Conservation (phyloP, 2,797 vertebrate genomes). For the Strix occidentalis region DNA sequence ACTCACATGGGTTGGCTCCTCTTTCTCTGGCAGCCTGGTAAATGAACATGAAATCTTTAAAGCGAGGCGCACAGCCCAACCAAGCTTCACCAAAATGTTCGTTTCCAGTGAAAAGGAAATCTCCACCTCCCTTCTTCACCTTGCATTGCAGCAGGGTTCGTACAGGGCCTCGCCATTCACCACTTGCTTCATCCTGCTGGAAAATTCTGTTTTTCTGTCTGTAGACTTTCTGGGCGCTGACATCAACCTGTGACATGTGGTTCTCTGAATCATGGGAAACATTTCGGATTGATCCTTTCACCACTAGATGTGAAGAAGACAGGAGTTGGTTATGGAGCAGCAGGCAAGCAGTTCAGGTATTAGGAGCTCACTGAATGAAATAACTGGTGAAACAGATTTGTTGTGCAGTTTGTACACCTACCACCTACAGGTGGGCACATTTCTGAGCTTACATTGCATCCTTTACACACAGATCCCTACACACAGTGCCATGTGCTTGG, state of each 20-base stretch:
- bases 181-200: constrained; percentile 42
- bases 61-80: constrained; percentile 85
- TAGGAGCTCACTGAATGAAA: neutral
- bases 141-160: constrained; percentile 76
- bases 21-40: constrained; percentile 75
- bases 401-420: neutral
- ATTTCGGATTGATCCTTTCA: constrained; percentile 78
- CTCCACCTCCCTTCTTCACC: constrained; percentile 79
- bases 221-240: constrained; percentile 72
- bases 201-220: constrained; percentile 81
- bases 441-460: neutral
- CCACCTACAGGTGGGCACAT: neutral
- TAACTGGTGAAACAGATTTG: neutral
- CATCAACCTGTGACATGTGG: constrained; percentile 75
- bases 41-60: constrained; percentile 80
- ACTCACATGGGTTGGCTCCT: constrained; percentile 79
- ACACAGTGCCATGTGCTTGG: neutral
- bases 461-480: neutral
- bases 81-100: constrained; percentile 87
- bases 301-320: constrained; percentile 70
- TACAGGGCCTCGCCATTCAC: constrained; percentile 75
- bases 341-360: neutral
- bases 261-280: constrained; percentile 74
- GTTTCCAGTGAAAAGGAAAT: constrained; percentile 85
- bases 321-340: neutral